phyloP scores from a whole-genome alignment of 92 coral and sea anemone genomes.

The Ricordea florida region DNA sequence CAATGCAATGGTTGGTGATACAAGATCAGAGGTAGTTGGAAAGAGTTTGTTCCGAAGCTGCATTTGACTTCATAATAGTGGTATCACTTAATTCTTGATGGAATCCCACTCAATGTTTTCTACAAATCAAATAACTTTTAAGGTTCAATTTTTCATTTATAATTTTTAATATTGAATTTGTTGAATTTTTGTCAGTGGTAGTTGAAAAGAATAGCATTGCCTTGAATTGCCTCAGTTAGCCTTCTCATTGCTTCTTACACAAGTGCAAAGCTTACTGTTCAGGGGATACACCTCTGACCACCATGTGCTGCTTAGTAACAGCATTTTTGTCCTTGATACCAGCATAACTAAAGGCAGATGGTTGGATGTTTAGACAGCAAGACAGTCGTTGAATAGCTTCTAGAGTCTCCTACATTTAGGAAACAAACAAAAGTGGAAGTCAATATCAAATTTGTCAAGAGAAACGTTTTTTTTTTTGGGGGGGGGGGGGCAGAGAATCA shows the following conservation, averaged over 20 bases:
- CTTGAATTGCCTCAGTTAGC: neutral
- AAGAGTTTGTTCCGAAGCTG: too few species aligned
- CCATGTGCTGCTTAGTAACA: conserved; percentile 70
- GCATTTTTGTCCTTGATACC: conserved; percentile 88
- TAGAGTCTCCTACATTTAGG: conserved; percentile 58
- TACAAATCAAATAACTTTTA: too few species aligned
- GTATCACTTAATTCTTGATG: too few species aligned
- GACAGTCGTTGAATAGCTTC: conserved; percentile 74
- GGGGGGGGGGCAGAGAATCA: too few species aligned
- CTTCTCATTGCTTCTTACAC: neutral
- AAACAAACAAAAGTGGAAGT: neutral
- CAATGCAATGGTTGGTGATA: too few species aligned
- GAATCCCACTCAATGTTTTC: too few species aligned
- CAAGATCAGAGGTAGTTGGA: too few species aligned
- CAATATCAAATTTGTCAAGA: neutral
- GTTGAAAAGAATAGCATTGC: too few species aligned
- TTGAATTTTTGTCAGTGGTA: too few species aligned
- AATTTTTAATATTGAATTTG: too few species aligned
- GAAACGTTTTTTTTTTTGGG: neutral
- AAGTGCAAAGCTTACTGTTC: conserved; percentile 54
- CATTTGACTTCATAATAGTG: too few species aligned
- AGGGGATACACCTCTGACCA: conserved; percentile 76
- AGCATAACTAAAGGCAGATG: conserved; percentile 85
- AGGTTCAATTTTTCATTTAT: too few species aligned
- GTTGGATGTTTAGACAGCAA: conserved; percentile 45